Evolutionary conservation across 2,797 vertebrate genomes (phyloP).

Genomic region (Sciurus vulgaris): DNA sequence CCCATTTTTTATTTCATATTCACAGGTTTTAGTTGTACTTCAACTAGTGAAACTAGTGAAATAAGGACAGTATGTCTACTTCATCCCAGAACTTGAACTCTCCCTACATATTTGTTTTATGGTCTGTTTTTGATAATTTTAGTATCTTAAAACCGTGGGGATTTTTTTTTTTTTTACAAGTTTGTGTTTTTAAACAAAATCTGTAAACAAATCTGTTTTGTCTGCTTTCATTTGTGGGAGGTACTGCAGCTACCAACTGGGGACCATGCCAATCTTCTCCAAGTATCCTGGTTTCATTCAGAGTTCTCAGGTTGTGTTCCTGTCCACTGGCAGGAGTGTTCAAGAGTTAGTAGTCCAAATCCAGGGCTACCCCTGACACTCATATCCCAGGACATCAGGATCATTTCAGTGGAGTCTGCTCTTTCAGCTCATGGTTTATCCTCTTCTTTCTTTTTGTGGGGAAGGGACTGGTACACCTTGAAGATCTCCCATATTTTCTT

Average conservation of each 20-base stretch:
- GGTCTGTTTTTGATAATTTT: not conserved
- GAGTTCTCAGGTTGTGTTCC: not conserved
- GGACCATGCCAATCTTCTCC: not conserved
- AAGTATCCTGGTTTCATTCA: not conserved
- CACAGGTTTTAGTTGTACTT: not conserved
- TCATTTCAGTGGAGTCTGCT: not conserved
- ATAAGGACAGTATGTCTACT: not conserved
- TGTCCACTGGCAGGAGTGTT: not conserved
- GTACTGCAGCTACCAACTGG: not conserved
- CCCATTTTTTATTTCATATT: not conserved
- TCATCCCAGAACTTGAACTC: not conserved
- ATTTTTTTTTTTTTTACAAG: not conserved
- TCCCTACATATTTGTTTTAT: not conserved
- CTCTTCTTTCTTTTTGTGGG: not conserved
- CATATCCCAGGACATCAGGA: not conserved
- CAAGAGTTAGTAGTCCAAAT: not conserved
- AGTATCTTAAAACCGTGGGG: not conserved
- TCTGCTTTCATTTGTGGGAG: not conserved
- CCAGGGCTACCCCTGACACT: not conserved
- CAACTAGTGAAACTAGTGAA: not conserved
- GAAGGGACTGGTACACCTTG: not conserved
- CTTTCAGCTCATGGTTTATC: not conserved
- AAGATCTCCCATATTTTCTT: conserved; percentile 35
- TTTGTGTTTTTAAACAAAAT: not conserved
- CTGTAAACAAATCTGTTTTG: not conserved